These are phyloP conservation scores for Thaumatotibia leucotreta DNA, from an alignment of 1,140 invertebrate genomes.

Conservation along the genomic window DNA sequence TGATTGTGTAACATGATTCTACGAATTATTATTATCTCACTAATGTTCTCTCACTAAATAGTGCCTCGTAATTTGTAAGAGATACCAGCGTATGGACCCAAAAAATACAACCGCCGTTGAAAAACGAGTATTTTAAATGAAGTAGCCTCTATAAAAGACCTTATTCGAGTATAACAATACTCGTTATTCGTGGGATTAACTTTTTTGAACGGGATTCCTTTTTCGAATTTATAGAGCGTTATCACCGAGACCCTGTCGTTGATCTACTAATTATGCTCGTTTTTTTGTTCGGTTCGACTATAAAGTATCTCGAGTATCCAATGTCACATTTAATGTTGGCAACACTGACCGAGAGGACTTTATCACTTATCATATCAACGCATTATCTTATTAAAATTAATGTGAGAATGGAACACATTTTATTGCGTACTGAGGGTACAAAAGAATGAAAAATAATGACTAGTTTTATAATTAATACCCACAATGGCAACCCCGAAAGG, in stretches of 20 bases:
- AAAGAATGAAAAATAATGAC: constrained; percentile 35
- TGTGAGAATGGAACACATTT: background rate
- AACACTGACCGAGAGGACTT: background rate
- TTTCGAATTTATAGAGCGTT: constrained; percentile 53
- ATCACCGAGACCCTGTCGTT: constrained; percentile 44
- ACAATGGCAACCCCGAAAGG: constrained; percentile 29
- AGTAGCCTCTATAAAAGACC: constrained; percentile 11
- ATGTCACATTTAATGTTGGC: background rate
- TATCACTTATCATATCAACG: background rate
- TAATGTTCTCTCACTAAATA: constrained; percentile 50
- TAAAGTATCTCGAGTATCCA: constrained; percentile 11
- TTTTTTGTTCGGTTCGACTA: constrained; percentile 18
- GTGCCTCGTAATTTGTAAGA: constrained; percentile 49
- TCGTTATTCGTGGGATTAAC: constrained; percentile 19
- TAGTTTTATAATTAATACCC: constrained; percentile 49
- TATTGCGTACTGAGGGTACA: constrained; percentile 14
- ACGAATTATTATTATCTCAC: constrained; percentile 58
- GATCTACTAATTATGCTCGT: constrained; percentile 41
- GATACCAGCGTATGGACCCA: constrained; percentile 31
- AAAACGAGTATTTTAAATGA: constrained; percentile 6
- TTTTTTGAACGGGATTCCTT: constrained; percentile 49
- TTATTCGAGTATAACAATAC: constrained; percentile 11
- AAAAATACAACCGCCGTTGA: constrained; percentile 19
- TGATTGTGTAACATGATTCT: constrained; percentile 52
- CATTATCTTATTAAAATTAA: background rate